Conservation (phyloP, 2,888 invertebrate genomes). For the Lochmaea capreae region DNA sequence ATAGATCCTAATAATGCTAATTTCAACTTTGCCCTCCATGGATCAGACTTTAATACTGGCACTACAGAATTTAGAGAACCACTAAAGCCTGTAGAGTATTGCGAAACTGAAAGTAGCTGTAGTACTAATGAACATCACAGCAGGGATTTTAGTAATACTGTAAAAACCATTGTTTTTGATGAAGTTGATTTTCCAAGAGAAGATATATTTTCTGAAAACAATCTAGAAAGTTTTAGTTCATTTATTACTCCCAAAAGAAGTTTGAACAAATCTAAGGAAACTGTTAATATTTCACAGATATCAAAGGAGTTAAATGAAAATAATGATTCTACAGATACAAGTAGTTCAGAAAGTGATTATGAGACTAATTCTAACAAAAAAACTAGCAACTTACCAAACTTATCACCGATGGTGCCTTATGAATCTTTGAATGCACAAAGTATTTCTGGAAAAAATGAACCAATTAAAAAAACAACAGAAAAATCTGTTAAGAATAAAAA, state of each 20-base stretch:
- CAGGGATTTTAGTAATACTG: conserved; percentile 47
- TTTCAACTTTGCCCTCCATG: conserved; percentile 59
- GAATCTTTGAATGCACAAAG: conserved; percentile 17
- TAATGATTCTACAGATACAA: conserved; percentile 50
- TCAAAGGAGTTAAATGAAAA: conserved; percentile 13
- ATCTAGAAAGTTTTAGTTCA: conserved; percentile 58
- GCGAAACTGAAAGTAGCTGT: conserved; percentile 60
- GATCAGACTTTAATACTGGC: conserved; percentile 54
- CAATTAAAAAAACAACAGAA: conserved; percentile 1
- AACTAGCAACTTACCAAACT: conserved; percentile 50
- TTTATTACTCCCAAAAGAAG: conserved; percentile 56
- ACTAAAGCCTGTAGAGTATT: conserved; percentile 52
- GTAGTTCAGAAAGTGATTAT: conserved; percentile 59
- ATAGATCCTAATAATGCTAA: conserved; percentile 45
- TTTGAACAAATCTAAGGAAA: conserved; percentile 17
- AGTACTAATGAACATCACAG: conserved; percentile 51
- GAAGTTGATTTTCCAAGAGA: conserved; percentile 59
- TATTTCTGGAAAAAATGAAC: conserved; percentile 6
- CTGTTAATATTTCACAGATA: conserved; percentile 1
- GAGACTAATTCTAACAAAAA: conserved; percentile 37
- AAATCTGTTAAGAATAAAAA: conserved; percentile 7
- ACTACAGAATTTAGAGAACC: conserved; percentile 50
- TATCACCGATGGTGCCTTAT: conserved; percentile 50
- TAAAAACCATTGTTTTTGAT: conserved; percentile 58
- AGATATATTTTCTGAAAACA: conserved; percentile 56